Percentiles rank a stretch among this genome's conserved stretches.
These are phyloP conservation scores for Octodonta nipae DNA, from an alignment of 2,888 invertebrate genomes.

Conservation along the genomic window DNA sequence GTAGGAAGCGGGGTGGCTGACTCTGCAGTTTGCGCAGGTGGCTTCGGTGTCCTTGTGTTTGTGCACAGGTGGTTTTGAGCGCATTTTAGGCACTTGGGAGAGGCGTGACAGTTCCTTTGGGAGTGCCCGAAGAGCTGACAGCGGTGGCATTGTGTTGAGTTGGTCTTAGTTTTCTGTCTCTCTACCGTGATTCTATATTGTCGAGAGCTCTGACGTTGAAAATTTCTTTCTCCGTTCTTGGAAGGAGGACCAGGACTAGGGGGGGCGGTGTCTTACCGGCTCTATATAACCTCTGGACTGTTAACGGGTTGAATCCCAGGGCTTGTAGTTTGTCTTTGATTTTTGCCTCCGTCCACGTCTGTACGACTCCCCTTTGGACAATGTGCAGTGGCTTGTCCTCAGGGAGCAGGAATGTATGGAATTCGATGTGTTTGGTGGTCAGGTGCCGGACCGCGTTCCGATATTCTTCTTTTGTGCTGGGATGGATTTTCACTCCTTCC, in stretches of 20 bases:
- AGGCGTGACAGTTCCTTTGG: background rate
- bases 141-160: background rate
- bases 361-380: background rate
- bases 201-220: background rate
- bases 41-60: background rate
- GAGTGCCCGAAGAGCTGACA: constrained; percentile 2
- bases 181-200: background rate
- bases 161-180: background rate
- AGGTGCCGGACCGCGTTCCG: too few relatives aligned
- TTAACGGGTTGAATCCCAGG: background rate
- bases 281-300: background rate
- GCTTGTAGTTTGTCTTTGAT: background rate
- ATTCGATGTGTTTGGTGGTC: background rate
- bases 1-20: background rate
- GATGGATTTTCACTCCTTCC: background rate
- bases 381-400: background rate
- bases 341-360: background rate
- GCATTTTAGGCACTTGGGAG: constrained; percentile 1
- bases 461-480: too few relatives aligned
- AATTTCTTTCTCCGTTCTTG: too few relatives aligned
- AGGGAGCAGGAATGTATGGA: background rate
- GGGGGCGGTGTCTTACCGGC: too few relatives aligned
- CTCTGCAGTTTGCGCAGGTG: constrained; percentile 1
- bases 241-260: too few relatives aligned
- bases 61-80: background rate